Evolutionary conservation across 2,888 invertebrate species (phyloP).

Genomic region (Tanypteryx hageni): DNA sequence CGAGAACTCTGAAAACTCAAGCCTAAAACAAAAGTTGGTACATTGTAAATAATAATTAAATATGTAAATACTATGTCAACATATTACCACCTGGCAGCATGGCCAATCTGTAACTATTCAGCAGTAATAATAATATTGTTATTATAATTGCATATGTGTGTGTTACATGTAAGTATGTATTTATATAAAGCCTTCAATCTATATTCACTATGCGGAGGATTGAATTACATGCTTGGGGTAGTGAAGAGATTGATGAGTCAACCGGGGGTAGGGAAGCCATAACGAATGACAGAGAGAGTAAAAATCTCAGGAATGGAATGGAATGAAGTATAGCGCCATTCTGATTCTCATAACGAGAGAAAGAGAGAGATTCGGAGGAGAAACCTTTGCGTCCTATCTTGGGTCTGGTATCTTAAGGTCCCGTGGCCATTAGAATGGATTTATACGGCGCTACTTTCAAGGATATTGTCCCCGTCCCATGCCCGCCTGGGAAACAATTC

Average conservation of each 20-base stretch:
- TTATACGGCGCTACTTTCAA: slow-evolving; percentile 37
- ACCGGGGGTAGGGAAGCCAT: not conserved
- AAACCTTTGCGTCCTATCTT: not conserved
- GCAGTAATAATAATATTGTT: too few species aligned
- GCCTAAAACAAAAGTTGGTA: too few species aligned
- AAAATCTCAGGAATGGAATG: slow-evolving; percentile 31
- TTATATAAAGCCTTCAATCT: slow-evolving; percentile 18
- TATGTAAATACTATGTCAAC: too few species aligned
- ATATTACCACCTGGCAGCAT: too few species aligned
- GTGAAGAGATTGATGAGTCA: not conserved
- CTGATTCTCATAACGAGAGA: slow-evolving; percentile 47
- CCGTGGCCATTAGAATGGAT: slow-evolving; percentile 27
- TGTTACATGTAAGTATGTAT: too few species aligned
- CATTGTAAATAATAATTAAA: too few species aligned
- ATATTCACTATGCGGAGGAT: not conserved
- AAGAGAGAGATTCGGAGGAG: not conserved
- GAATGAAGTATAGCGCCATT: slow-evolving; percentile 42
- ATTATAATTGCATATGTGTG: too few species aligned
- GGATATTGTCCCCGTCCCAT: slow-evolving; percentile 8
- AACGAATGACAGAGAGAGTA: not conserved
- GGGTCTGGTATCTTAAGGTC: slow-evolving; percentile 31
- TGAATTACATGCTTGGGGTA: not conserved
- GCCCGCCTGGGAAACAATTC: slow-evolving; percentile 11
- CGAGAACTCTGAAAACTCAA: too few species aligned
- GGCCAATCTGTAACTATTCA: too few species aligned